Percentiles rank a stretch among this genome's conserved stretches.
These are phyloP conservation scores for Actenoides hombroni DNA, from an alignment of 2,113 vertebrate genomes.

Conservation along the genomic window DNA sequence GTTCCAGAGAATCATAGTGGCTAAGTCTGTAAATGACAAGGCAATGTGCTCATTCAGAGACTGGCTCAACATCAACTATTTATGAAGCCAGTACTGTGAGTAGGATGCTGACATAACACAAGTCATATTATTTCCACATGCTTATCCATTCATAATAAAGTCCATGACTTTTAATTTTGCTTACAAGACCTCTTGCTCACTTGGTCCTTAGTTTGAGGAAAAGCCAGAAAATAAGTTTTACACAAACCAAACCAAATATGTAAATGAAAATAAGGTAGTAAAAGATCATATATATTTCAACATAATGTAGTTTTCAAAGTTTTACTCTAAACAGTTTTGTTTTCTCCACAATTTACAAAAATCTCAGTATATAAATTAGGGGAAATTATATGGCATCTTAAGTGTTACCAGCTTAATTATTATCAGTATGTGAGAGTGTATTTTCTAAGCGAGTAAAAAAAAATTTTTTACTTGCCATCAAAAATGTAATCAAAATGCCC, in stretches of 20 bases:
- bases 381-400: background rate
- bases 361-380: background rate
- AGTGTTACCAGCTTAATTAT: background rate
- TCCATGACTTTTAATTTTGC: constrained; percentile 46
- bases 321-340: background rate
- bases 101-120: constrained; percentile 57
- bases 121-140: constrained; percentile 66
- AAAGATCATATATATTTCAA: background rate
- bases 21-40: background rate
- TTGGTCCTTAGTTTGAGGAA: constrained; percentile 21
- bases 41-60: constrained; percentile 8
- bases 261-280: background rate
- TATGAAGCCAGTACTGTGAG: constrained; percentile 17
- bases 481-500: background rate
- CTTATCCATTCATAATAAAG: constrained; percentile 57
- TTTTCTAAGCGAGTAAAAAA: background rate
- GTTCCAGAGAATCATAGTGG: background rate
- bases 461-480: background rate
- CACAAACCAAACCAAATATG: constrained; percentile 37
- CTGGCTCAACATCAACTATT: constrained; percentile 21
- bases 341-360: background rate
- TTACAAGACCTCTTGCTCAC: constrained; percentile 48
- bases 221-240: constrained; percentile 11
- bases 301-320: background rate
- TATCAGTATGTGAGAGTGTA: background rate